phyloP scores from a whole-genome alignment of 2,113 vertebrate genomes.

The Prionailurus bengalensis region DNA sequence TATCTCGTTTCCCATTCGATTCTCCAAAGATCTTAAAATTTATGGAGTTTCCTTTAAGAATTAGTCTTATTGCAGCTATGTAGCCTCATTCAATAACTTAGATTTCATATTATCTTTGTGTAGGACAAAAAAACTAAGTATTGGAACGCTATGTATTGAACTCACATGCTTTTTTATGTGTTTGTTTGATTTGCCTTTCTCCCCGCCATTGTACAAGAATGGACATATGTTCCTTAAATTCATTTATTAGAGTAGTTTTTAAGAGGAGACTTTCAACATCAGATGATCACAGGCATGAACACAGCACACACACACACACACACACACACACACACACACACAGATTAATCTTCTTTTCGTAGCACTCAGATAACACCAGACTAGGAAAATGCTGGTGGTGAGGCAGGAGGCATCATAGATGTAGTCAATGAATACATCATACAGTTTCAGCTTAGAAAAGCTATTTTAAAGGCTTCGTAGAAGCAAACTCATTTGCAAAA shows the following conservation, averaged over 20 bases:
- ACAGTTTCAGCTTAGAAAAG: not conserved
- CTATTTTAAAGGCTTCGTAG: not conserved
- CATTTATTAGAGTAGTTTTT: not conserved
- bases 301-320: too few relatives aligned
- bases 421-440: not conserved
- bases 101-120: not conserved
- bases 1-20: not conserved
- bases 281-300: not conserved
- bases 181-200: not conserved
- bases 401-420: not conserved
- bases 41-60: not conserved
- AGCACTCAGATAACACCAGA: not conserved
- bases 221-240: not conserved
- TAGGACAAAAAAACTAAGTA: not conserved
- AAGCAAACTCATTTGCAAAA: not conserved
- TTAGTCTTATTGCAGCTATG: not conserved
- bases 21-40: not conserved
- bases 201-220: not conserved
- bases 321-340: too few relatives aligned
- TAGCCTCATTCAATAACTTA: not conserved
- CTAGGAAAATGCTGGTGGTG: fast-evolving
- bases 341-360: not conserved
- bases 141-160: not conserved
- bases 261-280: not conserved
- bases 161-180: not conserved